A percentile compares a stretch with the other conserved stretches of the same genome.
These are phyloP conservation scores for Anguilla rostrata DNA, from an alignment of 2,113 vertebrate species.

Conservation along the genomic window DNA sequence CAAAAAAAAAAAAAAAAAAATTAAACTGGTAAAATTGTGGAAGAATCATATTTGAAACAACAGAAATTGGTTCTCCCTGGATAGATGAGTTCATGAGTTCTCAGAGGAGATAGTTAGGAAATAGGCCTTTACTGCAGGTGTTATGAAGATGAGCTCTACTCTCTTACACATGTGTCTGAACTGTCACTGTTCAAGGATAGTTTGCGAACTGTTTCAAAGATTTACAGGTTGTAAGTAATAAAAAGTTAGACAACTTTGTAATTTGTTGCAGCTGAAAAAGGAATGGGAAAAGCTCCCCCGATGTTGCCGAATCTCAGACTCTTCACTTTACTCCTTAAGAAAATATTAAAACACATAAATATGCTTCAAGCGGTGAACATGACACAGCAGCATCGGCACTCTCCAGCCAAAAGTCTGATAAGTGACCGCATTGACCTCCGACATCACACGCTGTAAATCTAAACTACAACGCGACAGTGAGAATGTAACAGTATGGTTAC, in stretches of 20 bases:
- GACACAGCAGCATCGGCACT: not conserved
- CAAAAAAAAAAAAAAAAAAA: not conserved
- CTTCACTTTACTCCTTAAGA: not conserved
- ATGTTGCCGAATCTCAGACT: not conserved
- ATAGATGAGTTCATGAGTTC: not conserved
- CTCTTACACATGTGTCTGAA: slow-evolving; percentile 1
- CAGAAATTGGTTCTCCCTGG: not conserved
- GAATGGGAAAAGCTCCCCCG: slow-evolving; percentile 20
- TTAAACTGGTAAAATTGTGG: not conserved
- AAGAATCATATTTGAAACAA: not conserved
- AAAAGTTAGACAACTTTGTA: slow-evolving; percentile 29
- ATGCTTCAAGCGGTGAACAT: slow-evolving; percentile 1
- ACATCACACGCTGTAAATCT: not conserved
- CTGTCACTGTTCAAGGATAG: not conserved
- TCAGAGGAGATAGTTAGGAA: not conserved
- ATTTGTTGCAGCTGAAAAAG: slow-evolving; percentile 36
- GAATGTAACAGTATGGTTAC: not conserved
- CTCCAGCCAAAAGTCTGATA: not conserved
- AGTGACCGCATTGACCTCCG: not conserved
- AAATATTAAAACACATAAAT: slow-evolving; percentile 25
- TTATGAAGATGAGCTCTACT: not conserved
- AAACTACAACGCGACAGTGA: not conserved
- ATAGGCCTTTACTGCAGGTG: slow-evolving; percentile 11
- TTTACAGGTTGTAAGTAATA: slow-evolving; percentile 30
- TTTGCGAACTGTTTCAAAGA: slow-evolving; percentile 14